Conservation (phyloP, 2,113 vertebrate species). For the Ailuropoda melanoleuca region DNA sequence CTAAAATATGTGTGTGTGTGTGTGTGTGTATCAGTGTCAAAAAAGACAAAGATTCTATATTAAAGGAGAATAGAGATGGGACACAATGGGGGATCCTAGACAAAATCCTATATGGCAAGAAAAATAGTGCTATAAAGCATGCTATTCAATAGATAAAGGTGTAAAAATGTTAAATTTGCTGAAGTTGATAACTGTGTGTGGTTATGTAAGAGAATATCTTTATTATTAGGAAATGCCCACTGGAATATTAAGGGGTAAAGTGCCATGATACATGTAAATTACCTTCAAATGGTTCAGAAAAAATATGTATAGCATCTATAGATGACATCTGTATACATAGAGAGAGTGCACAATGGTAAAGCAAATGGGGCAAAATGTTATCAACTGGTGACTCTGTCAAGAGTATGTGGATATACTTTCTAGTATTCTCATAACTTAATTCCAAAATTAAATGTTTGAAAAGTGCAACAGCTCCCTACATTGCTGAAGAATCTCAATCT, state of each 20-base stretch:
- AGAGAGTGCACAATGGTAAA: not conserved
- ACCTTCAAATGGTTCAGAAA: not conserved
- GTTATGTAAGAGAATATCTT: not conserved
- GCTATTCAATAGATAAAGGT: not conserved
- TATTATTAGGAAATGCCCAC: conserved; percentile 1
- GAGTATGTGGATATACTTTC: not conserved
- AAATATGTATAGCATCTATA: not conserved
- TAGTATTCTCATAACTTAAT: not conserved
- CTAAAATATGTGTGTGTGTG: no score
- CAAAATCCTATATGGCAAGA: not conserved
- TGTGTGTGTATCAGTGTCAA: not conserved
- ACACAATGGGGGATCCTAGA: not conserved
- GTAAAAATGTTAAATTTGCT: not conserved
- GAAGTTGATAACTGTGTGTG: not conserved
- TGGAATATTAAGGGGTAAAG: not conserved
- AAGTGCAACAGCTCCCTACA: not conserved
- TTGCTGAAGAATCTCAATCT: not conserved
- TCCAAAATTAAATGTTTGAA: conserved; percentile 10
- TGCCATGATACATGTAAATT: not conserved
- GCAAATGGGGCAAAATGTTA: not conserved
- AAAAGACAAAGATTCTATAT: conserved; percentile 11
- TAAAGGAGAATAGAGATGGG: conserved; percentile 3
- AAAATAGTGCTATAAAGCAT: not conserved
- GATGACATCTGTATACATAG: not conserved
- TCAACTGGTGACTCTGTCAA: not conserved